These are phyloP conservation scores for Palaemon carinicauda DNA, from an alignment of 1,140 invertebrate genomes.

Conservation along the genomic window DNA sequence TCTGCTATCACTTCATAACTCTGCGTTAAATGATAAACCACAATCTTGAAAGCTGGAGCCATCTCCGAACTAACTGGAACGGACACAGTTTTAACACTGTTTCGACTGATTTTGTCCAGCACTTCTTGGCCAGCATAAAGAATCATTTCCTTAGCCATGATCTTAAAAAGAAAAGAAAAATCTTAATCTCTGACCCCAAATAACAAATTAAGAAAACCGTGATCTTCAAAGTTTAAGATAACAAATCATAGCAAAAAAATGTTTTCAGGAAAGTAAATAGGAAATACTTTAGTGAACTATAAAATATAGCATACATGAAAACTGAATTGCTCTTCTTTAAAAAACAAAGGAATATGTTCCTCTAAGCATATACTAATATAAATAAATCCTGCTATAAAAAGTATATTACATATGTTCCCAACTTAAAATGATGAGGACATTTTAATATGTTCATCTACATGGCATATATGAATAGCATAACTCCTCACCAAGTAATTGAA, in stretches of 20 bases:
- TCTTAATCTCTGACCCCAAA: slow-evolving; percentile 49
- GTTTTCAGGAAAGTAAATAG: no score
- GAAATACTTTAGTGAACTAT: no score
- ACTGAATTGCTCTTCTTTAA: neutral
- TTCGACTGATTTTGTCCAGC: slow-evolving; percentile 56
- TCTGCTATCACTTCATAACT: slow-evolving; percentile 69
- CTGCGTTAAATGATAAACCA: slow-evolving; percentile 68
- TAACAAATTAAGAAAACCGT: neutral
- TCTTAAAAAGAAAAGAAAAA: slow-evolving; percentile 60
- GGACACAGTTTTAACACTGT: slow-evolving; percentile 65
- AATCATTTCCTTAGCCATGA: slow-evolving; percentile 67
- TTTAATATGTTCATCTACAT: no score
- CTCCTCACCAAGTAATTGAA: slow-evolving; percentile 66
- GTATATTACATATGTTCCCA: neutral
- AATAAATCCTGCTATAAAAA: no score
- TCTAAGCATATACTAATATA: no score
- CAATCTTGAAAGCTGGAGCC: slow-evolving; percentile 70
- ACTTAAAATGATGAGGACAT: neutral
- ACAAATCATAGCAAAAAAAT: no score
- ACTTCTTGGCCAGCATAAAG: slow-evolving; percentile 63
- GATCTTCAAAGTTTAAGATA: no score
- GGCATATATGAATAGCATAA: no score
- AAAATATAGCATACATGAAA: no score
- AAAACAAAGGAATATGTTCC: neutral
- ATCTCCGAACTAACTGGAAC: slow-evolving; percentile 68